Base-by-base conservation (phyloP, 2,797 vertebrate species). In the Molossus alvarezi region DNA sequence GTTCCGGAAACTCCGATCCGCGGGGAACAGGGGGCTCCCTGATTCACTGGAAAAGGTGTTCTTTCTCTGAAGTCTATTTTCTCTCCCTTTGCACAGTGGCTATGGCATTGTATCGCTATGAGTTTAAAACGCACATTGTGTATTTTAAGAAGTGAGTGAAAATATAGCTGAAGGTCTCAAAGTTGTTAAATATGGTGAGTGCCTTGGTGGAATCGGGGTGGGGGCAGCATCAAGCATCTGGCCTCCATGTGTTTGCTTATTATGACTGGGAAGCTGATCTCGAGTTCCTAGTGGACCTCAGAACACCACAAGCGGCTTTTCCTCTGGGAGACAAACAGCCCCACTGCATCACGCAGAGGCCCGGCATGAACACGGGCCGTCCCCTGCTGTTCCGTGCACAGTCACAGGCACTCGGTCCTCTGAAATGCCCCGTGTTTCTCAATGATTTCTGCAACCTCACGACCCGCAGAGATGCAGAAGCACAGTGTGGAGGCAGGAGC, bases 401-500 rank as follows among this genome's bases (percentile, higher is more conserved):
- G 67, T 85, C 33, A 20, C 0, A 25, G 48, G 84, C 84, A 75
- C 75, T 65, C 75, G 48, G 7, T 0, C 2, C 93, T 33, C 8
- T 7, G 6, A 65, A 4, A 10, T 8, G 29, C n/a, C 83, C 65
- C 51, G 33, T 33, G 75, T 6, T 18, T 53, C 64, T 25, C 48
- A 23, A 51, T 69, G 2, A 48, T 75, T 83, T 95, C 51, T 71
- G 72, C n/a, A 33, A 33, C 9, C 27, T 17, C 80, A 27, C 67
- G 88, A 45, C 3, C 20, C 25, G 1, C 0, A 29, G 45, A 92
- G 97, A 81, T 69, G 88, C 94, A 82, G 84, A 57, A 71, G 90
- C 12, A 10, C 12, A 10, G 51, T 53, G 95, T 71, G 92, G 93
- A 93, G 95, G 97, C 88, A 9, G 84, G 91, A 96, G 86, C 81